A percentile compares a stretch with the other conserved stretches of the same genome.
These are phyloP conservation scores for Notarius lentiginosus DNA, from an alignment of 2,113 vertebrate genomes.

Conservation along the genomic window DNA sequence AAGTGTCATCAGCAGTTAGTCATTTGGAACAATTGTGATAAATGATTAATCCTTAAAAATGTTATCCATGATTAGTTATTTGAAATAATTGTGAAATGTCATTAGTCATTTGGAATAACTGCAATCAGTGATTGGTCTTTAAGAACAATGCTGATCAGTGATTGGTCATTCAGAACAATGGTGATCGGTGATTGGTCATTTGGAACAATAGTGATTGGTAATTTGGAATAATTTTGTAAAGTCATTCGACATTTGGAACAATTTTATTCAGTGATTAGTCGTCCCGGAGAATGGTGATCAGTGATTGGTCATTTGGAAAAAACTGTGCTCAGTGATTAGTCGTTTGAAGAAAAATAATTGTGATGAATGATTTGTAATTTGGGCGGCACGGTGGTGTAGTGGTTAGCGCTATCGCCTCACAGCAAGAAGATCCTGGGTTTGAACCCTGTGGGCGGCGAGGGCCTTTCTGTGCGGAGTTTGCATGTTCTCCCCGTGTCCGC, in stretches of 20 bases:
- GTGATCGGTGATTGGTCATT: background rate
- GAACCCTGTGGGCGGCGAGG: too few species aligned
- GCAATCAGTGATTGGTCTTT: background rate
- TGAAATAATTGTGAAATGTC: background rate
- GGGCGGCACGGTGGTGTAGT: too few species aligned
- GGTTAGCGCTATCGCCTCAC: too few species aligned
- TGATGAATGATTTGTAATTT: too few species aligned
- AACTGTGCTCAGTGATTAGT: too few species aligned
- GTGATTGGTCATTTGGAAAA: background rate
- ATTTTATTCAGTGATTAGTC: background rate
- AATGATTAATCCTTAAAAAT: background rate
- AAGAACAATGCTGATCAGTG: background rate
- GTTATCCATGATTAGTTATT: too few species aligned
- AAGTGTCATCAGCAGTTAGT: too few species aligned
- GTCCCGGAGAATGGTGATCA: background rate
- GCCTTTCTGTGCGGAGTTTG: too few species aligned
- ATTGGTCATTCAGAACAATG: background rate
- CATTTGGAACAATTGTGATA: background rate
- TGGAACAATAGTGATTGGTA: background rate
- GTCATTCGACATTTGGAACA: background rate
- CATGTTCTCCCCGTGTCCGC: too few species aligned
- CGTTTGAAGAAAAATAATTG: too few species aligned
- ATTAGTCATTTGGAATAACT: background rate
- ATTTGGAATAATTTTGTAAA: background rate
- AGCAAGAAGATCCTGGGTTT: too few species aligned